Evolutionary conservation across 2,888 invertebrate genomes (phyloP), one percentile per base, ranked within the genome.

Genomic region (Agriopis leucophaearia): DNA sequence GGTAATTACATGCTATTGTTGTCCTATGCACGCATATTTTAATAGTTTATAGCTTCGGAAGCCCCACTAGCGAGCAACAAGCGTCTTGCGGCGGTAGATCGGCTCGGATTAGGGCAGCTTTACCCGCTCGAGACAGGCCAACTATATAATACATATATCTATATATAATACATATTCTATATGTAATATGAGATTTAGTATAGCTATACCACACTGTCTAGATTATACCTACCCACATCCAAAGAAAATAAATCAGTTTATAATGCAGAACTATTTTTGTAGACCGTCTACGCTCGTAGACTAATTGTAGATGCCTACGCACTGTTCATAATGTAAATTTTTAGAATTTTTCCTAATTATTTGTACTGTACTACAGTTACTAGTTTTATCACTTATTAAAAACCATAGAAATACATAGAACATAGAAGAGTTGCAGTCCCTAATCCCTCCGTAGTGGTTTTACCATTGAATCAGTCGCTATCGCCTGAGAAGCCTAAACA

Each of bases 1-100:
- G 4, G 4, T 38, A 38, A 38, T 8, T 38, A 10, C 9, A 38
- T 38, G 9, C 27, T 38, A 38, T 38, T 38, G 38, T 38, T 61
- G 57, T 64, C 47, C 40, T 47, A 62, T 69, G 58, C 55, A 62
- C 45, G 69, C 65, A 66, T 69, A 71, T 66, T 68, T 68, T 63
- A 70, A 68, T 64, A 64, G 64, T 69, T 71, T 66, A 69, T 65
- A 72, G 52, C 35, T 36, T 67, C 52, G 51, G 91, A 91, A 91
- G 90, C 91, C 91, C 78, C 80, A 86, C 82, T 68, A 79, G 80
- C 79, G 73, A 83, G 89, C 90, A 91, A 91, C 90, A 91, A 90
- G 89, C 85, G 88, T 90, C 91, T 91, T 88, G 84, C 78, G 85
- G 87, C 80, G 78, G 79, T 82, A 80, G 82, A 82, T 81, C 79